Conservation (phyloP, 2,888 invertebrate species). For the Hecatera dysodea region DNA sequence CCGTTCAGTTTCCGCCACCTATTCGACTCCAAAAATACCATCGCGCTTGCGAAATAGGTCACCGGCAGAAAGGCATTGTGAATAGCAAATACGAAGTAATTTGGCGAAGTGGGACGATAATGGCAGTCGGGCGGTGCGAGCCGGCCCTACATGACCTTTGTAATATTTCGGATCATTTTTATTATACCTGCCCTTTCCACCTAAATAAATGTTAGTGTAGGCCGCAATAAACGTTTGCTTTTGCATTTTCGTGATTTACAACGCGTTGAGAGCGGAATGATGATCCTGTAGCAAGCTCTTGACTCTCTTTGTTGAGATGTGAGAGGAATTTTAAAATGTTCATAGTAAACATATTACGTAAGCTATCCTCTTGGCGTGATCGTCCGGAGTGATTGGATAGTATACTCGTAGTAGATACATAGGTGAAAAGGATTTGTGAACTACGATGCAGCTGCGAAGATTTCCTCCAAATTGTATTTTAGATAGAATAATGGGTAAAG, state of each 20-base stretch:
- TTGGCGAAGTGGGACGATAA: constrained; percentile 72
- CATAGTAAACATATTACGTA: constrained; percentile 7
- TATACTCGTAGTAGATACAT: background rate
- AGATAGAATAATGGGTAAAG: no score
- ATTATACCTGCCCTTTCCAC: constrained; percentile 70
- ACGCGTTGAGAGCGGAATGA: constrained; percentile 49
- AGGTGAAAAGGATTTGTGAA: background rate
- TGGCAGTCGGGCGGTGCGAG: constrained; percentile 62
- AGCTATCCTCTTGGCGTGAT: background rate
- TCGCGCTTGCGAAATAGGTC: constrained; percentile 68
- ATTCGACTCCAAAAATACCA: constrained; percentile 65
- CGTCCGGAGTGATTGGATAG: background rate
- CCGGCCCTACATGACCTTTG: constrained; percentile 65
- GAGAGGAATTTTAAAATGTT: constrained; percentile 37
- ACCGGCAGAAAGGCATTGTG: constrained; percentile 69
- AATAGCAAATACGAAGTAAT: constrained; percentile 76
- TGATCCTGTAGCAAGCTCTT: constrained; percentile 33
- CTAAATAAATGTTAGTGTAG: constrained; percentile 71
- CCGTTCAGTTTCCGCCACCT: constrained; percentile 61
- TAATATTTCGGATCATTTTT: constrained; percentile 73
- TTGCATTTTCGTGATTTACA: constrained; percentile 65
- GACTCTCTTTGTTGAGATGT: constrained; percentile 30
- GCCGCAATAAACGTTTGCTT: constrained; percentile 65
- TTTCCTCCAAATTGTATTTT: background rate
- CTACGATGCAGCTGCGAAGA: background rate